Evolutionary conservation across 2,797 vertebrate genomes (phyloP).

Genomic region (Amblyopsis hoosieri): DNA sequence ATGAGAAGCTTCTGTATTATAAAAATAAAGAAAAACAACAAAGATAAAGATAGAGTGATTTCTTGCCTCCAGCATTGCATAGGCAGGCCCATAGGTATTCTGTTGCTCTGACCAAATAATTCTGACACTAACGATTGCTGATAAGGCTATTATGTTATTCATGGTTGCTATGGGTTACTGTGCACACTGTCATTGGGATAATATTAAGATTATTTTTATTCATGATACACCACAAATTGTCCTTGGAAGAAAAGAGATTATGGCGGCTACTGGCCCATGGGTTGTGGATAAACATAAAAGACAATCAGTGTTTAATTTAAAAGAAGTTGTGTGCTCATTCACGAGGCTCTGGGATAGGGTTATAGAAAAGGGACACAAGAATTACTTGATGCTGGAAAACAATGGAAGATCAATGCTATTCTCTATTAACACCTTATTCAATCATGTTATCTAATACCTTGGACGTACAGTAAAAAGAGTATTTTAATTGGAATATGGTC

Average conservation of each 20-base stretch:
- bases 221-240: conserved; percentile 83
- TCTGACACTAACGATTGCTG: conserved; percentile 70
- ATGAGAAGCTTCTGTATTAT: conserved; percentile 29
- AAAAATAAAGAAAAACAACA: conserved; percentile 33
- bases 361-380: conserved; percentile 28
- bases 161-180: conserved; percentile 65
- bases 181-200: conserved; percentile 70
- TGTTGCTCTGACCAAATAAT: conserved; percentile 61
- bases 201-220: conserved; percentile 84
- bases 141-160: conserved; percentile 80
- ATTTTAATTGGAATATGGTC: conserved; percentile 19
- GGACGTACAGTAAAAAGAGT: conserved; percentile 23
- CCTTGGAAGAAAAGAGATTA: conserved; percentile 81
- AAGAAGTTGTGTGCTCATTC: conserved; percentile 57
- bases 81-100: conserved; percentile 40
- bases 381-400: conserved; percentile 52
- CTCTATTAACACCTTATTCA: conserved; percentile 33
- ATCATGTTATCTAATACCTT: conserved; percentile 2
- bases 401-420: conserved; percentile 61
- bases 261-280: conserved; percentile 70
- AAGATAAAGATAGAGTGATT: conserved; percentile 52
- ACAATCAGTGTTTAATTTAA: conserved; percentile 77
- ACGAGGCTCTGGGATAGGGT: conserved; percentile 40
- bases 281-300: conserved; percentile 84
- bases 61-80: conserved; percentile 41